Evolutionary conservation across 1,140 invertebrate genomes (phyloP).

Genomic region (Drepana arcuata): DNA sequence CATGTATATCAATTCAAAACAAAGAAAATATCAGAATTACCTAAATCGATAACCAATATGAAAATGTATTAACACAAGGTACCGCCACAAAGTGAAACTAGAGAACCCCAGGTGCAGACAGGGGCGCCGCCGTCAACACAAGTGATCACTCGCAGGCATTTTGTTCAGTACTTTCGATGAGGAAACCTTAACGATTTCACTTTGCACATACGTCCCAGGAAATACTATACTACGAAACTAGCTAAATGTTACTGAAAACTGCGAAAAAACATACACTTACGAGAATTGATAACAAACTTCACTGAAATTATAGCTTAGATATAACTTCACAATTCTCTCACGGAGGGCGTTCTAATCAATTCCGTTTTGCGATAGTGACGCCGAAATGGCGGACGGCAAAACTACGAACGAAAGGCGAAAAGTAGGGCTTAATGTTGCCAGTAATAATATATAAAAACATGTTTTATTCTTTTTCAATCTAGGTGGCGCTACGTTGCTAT

Average conservation of each 20-base stretch:
- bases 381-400: constrained; percentile 43
- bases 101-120: too few species aligned
- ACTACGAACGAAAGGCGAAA: constrained; percentile 20
- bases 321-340: constrained; percentile 49
- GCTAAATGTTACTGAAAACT: too few species aligned
- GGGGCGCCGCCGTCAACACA: too few species aligned
- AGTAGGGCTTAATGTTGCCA: constrained; percentile 15
- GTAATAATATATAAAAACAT: constrained; percentile 2
- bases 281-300: too few species aligned
- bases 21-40: too few species aligned
- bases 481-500: constrained; percentile 12
- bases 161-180: too few species aligned
- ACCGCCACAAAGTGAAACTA: constrained; percentile 13
- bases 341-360: constrained; percentile 63
- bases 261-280: too few species aligned
- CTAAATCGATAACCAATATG: background rate
- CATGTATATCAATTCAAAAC: too few species aligned
- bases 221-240: too few species aligned
- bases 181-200: too few species aligned
- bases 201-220: too few species aligned
- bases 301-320: constrained; percentile 27
- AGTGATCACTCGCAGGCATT: too few species aligned
- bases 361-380: constrained; percentile 45
- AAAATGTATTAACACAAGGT: constrained; percentile 6
- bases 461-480: constrained; percentile 1